Base-by-base conservation (phyloP, 2,113 vertebrate species). In the Tor tambroides region DNA sequence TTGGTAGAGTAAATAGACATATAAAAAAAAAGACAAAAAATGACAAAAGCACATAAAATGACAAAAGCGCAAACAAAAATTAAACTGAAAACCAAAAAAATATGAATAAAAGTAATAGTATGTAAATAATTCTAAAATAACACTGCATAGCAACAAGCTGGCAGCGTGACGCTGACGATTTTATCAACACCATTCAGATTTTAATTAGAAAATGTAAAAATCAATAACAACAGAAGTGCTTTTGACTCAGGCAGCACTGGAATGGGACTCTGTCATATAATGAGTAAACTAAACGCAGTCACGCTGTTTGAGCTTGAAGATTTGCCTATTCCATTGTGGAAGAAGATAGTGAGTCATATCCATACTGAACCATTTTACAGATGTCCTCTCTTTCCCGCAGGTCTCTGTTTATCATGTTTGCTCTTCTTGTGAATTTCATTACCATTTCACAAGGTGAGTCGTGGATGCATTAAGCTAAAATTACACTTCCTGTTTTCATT, bases 371-470 rank as follows among this genome's bases (percentile, higher is more conserved):
- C 11, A 3, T 84, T 84, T 84, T 51, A 67, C 61, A 83, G 63
- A 83, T 69, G 80, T 69, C 28, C n/a, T 69, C 41, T 83, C 41
- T 84, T 72, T 69, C 46, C 82, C 30, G 9, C 67, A 84, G 82
- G 82, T 11, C 21, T 71, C 11, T 56, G 80, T 87, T 86, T 77
- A 61, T 38, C 10, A 88, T 90, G 91, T 80, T 91, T 86, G 75
- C 77, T 4, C 72, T 92, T 86, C 89, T 94, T 80, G 32, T 91
- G 23, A 90, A 74, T 26, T 30, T 93, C 69, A 63, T 92, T 77
- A 84, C 94, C 86, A 12, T 87, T 76, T 88, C 87, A 43, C 83
- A 78, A 19, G 93, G 95, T 95, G 88, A 94, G 95, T 92, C 75
- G 32, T 11, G 83, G 6, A 4, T 72, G 38, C 8, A n/a, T 6